These are phyloP conservation scores for Hesperia comma DNA, from an alignment of 2,888 invertebrate species.

Conservation along the genomic window DNA sequence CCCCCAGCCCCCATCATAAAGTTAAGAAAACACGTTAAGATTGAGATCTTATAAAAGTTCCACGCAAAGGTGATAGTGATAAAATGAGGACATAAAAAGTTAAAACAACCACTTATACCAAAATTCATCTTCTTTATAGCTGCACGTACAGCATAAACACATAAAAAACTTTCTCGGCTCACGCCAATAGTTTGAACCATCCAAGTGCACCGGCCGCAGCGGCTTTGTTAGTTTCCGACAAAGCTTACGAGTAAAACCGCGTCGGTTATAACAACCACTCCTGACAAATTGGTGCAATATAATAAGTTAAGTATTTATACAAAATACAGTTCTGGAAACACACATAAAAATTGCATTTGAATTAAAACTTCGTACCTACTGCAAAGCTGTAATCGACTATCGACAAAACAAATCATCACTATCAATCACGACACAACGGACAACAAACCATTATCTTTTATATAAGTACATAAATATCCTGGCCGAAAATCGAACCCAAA, in stretches of 20 bases:
- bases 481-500: too few species aligned
- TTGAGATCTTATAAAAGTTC: neutral
- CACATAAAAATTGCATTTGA: too few species aligned
- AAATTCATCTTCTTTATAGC: conserved; percentile 44
- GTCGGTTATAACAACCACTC: conserved; percentile 29
- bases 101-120: conserved; percentile 46
- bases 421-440: too few species aligned
- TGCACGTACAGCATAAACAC: conserved; percentile 48
- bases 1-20: too few species aligned
- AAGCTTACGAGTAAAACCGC: conserved; percentile 19
- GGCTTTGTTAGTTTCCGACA: conserved; percentile 29
- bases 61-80: conserved; percentile 38
- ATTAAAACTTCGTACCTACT: too few species aligned
- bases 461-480: too few species aligned
- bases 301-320: conserved; percentile 35
- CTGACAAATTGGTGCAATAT: conserved; percentile 22
- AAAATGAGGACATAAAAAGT: conserved; percentile 48
- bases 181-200: conserved; percentile 49
- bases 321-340: too few species aligned
- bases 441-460: too few species aligned
- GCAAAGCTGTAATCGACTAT: too few species aligned
- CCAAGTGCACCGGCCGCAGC: conserved; percentile 38
- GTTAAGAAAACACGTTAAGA: too few species aligned
- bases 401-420: too few species aligned
- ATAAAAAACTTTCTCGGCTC: conserved; percentile 49